phyloP scores from a whole-genome alignment of 2,888 invertebrate species.

The Phragmatobia fuliginosa region DNA sequence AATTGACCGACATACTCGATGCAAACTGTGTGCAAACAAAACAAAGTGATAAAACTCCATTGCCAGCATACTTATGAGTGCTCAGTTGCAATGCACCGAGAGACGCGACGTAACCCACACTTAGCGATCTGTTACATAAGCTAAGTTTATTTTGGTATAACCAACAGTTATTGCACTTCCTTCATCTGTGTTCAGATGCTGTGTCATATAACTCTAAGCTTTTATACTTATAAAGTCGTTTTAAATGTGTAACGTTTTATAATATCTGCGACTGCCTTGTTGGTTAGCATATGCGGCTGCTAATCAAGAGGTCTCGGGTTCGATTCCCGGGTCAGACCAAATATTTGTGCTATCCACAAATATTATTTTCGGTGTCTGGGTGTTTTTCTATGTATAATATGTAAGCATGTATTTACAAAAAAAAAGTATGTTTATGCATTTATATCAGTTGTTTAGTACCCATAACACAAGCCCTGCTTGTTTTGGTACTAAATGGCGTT shows the following conservation, averaged over 20 bases:
- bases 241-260: not conserved
- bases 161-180: conserved; percentile 41
- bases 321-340: no score
- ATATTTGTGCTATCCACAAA: no score
- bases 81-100: conserved; percentile 28
- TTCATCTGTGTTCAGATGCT: conserved; percentile 37
- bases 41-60: conserved; percentile 7
- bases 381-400: no score
- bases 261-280: no score
- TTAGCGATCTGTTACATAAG: conserved; percentile 41
- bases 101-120: conserved; percentile 36
- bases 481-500: no score
- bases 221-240: not conserved
- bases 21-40: not conserved
- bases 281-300: no score
- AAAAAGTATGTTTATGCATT: no score
- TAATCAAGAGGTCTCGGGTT: no score
- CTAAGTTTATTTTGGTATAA: conserved; percentile 43
- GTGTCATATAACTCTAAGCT: conserved; percentile 28
- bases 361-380: no score
- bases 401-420: no score
- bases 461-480: no score
- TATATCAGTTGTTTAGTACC: no score
- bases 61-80: conserved; percentile 16
- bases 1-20: conserved; percentile 7